A percentile compares a stretch with the other conserved stretches of the same genome.
phyloP scores from a whole-genome alignment of 2,113 vertebrate genomes.

The Anser cygnoides region DNA sequence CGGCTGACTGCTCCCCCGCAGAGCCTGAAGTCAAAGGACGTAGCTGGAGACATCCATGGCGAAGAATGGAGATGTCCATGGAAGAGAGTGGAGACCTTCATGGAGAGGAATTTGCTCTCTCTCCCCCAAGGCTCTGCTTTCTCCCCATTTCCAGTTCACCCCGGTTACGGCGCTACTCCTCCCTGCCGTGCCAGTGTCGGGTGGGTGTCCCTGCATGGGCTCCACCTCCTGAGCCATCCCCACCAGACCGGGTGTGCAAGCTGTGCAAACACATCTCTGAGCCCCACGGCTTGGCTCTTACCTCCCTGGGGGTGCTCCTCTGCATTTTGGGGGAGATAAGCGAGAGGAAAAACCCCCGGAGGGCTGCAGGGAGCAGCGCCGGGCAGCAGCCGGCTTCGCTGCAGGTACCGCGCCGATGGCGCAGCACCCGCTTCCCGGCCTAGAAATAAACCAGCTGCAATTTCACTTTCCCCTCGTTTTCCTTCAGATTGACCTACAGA shows the following conservation, averaged over 20 bases:
- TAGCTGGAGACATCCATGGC: not conserved
- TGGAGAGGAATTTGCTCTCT: not conserved
- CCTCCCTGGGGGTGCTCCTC: not conserved
- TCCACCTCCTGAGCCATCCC: not conserved
- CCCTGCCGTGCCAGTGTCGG: not conserved
- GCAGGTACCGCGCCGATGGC: not conserved
- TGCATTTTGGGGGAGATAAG: not conserved
- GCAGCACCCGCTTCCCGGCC: not conserved
- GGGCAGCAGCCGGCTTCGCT: not conserved
- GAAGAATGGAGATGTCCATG: not conserved
- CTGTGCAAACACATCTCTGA: not conserved
- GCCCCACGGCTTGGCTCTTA: not conserved
- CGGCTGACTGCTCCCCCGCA: not conserved
- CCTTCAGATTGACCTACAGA: not conserved
- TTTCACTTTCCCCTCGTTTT: not conserved
- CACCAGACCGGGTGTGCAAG: not conserved
- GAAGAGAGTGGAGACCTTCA: not conserved
- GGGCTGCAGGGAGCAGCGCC: not conserved
- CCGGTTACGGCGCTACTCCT: not conserved
- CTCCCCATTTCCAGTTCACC: not conserved
- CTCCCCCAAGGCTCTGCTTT: not conserved
- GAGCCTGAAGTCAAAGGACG: not conserved
- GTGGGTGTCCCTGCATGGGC: rapidly evolving
- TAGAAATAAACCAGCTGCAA: not conserved
- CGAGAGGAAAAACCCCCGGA: not conserved